Conservation (phyloP, 92 coral and sea anemone genomes). For the Epizoanthus ramosus region DNA sequence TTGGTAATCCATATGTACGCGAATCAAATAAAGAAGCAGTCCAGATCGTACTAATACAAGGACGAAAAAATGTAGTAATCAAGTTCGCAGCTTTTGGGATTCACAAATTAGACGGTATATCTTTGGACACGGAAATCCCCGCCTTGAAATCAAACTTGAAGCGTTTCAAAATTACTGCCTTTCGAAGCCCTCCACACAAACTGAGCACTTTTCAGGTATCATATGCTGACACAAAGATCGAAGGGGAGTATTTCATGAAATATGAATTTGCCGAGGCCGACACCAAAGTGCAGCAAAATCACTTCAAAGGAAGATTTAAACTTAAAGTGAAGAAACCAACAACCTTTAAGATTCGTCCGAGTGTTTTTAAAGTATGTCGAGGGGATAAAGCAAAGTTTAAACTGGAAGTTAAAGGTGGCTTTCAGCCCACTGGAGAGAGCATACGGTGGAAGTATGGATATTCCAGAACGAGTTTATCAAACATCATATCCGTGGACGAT, state of each 20-base stretch:
- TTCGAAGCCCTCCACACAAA: conserved; percentile 61
- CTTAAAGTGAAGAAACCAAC: conserved; percentile 76
- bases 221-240: conserved; percentile 43
- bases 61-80: conserved; percentile 53
- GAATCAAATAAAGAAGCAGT: conserved; percentile 69
- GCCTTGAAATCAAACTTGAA: conserved; percentile 46
- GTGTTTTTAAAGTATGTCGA: conserved; percentile 58
- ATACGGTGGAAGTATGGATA: conserved; percentile 82
- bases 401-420: conserved; percentile 63
- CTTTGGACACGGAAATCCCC: conserved; percentile 48
- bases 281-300: conserved; percentile 63
- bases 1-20: conserved; percentile 65
- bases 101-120: conserved; percentile 67
- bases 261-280: conserved; percentile 86
- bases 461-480: conserved; percentile 29
- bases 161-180: conserved; percentile 37
- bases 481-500: conserved; percentile 63
- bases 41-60: conserved; percentile 69
- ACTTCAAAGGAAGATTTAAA: conserved; percentile 68
- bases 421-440: conserved; percentile 57
- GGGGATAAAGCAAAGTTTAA: conserved; percentile 65
- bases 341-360: conserved; percentile 64
- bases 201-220: conserved; percentile 53
- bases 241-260: conserved; percentile 73
- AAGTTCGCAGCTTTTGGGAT: conserved; percentile 92